Evolutionary conservation across 2,113 vertebrate species (phyloP), one percentile per base, ranked within the genome.

Genomic region (Cathartes aura): DNA sequence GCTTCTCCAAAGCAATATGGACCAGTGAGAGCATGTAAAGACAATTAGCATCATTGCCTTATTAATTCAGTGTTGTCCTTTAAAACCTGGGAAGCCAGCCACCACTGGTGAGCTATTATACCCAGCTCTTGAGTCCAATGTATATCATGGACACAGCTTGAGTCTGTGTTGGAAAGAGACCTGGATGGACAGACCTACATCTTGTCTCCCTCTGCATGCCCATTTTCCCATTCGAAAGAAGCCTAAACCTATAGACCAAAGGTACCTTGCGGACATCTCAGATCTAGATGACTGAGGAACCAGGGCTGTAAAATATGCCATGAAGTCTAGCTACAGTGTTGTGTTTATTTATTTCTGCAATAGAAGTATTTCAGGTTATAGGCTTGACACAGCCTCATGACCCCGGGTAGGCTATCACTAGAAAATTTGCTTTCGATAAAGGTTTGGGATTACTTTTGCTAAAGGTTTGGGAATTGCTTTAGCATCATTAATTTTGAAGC

Each of bases 211-310:
- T 60, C 15, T 42, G 68, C 55, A 78, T 59, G 30, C 20, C 16
- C 17, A 12, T 50, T 81, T 84, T 87, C 50, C 29, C 12, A 6
- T 9, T 53, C 36, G 27, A 82, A 96, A 83, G 55, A 64, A 91
- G 9, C 53, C 53, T 56, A 56, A 72, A 78, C 19, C 26, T 64
- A 10, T 8, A 24, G 36, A 42, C 14, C 55, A 76, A 60, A 72
- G 26, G 4, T 17, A 72, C 11, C 24, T 64, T 73, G 36, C 0
- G 1, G 36, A 50, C 22, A 18, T 34, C 22, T 84, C 26, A 0
- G 0, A 24, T 42, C 12, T 59, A 79, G 12, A 40, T 38, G 45
- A 53, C 45, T 27, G 45, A 66, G 24, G 40, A 60, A 42, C 26
- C 36, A 67, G 10, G 40, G 16, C 42, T 80, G 32, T 55, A 62